Evolutionary conservation across 2,113 vertebrate species (phyloP).

Genomic region (Melanotaenia duboulayi): DNA sequence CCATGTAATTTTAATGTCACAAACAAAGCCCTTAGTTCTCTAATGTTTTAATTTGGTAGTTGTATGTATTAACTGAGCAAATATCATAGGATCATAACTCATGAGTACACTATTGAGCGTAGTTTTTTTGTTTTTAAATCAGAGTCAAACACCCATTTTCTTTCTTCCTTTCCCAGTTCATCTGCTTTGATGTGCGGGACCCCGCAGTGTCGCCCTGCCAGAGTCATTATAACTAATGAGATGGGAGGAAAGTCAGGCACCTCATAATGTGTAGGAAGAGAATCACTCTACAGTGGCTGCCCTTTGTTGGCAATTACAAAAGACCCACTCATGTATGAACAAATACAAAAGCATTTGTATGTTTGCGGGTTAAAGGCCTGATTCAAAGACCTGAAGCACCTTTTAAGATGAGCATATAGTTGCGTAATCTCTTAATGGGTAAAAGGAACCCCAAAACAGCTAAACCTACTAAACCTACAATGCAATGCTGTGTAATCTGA

Average conservation of each 20-base stretch:
- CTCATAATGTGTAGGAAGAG: constrained; percentile 34
- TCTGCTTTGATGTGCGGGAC: constrained; percentile 24
- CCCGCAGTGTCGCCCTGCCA: background rate
- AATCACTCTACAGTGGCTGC: constrained; percentile 10
- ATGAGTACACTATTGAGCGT: too few species aligned
- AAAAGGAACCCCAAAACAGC: background rate
- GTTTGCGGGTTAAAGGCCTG: too few species aligned
- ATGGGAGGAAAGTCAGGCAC: constrained; percentile 23
- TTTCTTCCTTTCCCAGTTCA: background rate
- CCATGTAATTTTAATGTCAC: background rate
- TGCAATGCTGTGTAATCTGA: background rate
- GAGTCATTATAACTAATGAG: constrained; percentile 45
- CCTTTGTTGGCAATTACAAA: constrained; percentile 13
- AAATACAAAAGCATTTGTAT: background rate
- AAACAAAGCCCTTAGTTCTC: background rate
- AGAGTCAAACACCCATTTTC: background rate
- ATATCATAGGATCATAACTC: background rate
- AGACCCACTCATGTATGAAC: background rate
- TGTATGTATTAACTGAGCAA: background rate
- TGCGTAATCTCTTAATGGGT: background rate
- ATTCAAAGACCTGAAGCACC: background rate
- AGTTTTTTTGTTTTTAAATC: constrained; percentile 8
- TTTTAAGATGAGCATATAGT: background rate
- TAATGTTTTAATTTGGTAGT: background rate
- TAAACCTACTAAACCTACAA: background rate